Percentiles rank a stretch among this genome's conserved stretches.
These are phyloP conservation scores for Erynnis tages DNA, from an alignment of 2,888 invertebrate genomes.

Conservation along the genomic window DNA sequence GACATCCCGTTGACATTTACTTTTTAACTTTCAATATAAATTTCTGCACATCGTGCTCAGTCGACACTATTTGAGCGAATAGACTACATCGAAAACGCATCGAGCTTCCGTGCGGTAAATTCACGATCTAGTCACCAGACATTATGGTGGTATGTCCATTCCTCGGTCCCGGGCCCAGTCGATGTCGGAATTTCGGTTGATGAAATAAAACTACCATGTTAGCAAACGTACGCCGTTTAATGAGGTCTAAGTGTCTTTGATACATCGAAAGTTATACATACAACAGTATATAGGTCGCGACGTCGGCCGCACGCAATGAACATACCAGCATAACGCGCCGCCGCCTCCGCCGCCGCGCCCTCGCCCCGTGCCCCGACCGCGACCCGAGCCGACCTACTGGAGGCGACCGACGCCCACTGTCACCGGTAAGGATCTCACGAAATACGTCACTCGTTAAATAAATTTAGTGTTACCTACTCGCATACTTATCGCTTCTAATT, in stretches of 20 bases:
- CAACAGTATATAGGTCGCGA: conserved; percentile 41
- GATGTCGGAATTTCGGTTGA: conserved; percentile 27
- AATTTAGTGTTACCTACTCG: conserved; percentile 7
- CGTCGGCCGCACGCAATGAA: conserved; percentile 58
- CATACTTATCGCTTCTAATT: conserved; percentile 12
- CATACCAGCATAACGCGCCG: conserved; percentile 69
- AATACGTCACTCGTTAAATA: background rate
- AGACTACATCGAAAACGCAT: no score
- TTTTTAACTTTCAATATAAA: no score
- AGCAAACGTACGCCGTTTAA: conserved; percentile 74
- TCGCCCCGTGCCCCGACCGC: no score
- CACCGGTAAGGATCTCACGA: background rate
- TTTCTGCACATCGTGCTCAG: no score
- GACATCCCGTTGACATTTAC: no score
- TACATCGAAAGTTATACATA: conserved; percentile 56
- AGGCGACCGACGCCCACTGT: background rate
- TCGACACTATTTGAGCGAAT: no score
- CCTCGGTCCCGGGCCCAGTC: conserved; percentile 36
- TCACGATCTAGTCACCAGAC: conserved; percentile 6
- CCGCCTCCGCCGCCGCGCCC: conserved; percentile 15
- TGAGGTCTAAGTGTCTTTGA: conserved; percentile 68
- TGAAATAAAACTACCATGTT: conserved; percentile 71
- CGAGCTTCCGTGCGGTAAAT: conserved; percentile 1
- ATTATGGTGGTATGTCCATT: conserved; percentile 74
- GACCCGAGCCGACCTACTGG: background rate